These are phyloP conservation scores for Anadara kagoshimensis DNA, from an alignment of 1,140 invertebrate genomes.

Conservation along the genomic window DNA sequence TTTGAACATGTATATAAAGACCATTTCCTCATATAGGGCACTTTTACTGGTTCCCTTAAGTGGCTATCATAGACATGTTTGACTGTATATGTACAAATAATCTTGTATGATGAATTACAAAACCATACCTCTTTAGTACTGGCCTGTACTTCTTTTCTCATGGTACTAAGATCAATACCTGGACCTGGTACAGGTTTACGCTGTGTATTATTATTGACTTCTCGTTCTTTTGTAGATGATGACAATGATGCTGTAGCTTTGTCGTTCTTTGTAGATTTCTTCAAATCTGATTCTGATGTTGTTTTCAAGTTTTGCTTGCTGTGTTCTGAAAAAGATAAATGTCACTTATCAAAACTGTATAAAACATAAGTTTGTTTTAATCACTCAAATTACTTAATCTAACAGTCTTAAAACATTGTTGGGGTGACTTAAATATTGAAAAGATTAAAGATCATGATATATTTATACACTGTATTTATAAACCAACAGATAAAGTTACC, in stretches of 20 bases:
- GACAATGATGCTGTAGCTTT: constrained; percentile 30
- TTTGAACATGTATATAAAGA: no score
- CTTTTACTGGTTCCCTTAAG: no score
- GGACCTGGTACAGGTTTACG: constrained; percentile 41
- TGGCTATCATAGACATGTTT: no score
- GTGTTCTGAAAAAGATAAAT: constrained; percentile 35
- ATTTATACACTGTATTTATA: no score
- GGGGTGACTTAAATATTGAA: no score
- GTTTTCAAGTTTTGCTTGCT: constrained; percentile 50
- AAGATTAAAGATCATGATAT: no score
- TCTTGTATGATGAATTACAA: neutral
- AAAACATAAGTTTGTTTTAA: no score
- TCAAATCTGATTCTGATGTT: constrained; percentile 50
- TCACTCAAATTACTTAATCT: no score
- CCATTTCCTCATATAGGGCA: no score
- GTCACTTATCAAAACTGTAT: no score
- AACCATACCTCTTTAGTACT: constrained; percentile 78
- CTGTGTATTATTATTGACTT: constrained; percentile 47
- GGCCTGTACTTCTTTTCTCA: constrained; percentile 64
- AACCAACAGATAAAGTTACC: no score
- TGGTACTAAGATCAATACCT: constrained; percentile 61
- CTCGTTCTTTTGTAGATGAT: constrained; percentile 16
- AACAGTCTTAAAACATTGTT: no score
- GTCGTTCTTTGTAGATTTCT: constrained; percentile 46
- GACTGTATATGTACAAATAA: neutral